Conservation (phyloP, 2,797 vertebrate species). For the Melanotaenia boesemani region DNA sequence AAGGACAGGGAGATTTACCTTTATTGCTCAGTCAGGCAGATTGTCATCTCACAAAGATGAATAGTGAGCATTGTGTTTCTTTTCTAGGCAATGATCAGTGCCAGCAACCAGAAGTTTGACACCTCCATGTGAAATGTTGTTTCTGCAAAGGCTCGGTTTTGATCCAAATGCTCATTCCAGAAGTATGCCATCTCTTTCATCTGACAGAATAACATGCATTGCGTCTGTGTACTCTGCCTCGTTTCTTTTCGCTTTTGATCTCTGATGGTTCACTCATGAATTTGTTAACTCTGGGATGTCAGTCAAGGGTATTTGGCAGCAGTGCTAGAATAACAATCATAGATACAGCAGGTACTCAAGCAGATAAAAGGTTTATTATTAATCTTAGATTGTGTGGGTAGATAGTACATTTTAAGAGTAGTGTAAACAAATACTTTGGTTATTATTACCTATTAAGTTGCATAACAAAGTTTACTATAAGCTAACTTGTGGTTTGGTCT, state of each 20-base stretch:
- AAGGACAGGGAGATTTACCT: conserved; percentile 68
- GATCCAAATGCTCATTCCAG: conserved; percentile 65
- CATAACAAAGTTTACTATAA: background rate
- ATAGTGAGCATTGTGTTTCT: conserved; percentile 78
- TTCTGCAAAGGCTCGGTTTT: conserved; percentile 70
- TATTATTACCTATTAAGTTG: conserved; percentile 37
- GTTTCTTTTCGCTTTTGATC: conserved; percentile 66
- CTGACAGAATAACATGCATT: conserved; percentile 61
- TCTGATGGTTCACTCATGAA: conserved; percentile 55
- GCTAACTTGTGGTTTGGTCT: background rate
- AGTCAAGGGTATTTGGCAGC: conserved; percentile 64
- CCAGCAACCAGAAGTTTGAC: conserved; percentile 64
- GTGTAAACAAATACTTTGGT: conserved; percentile 37
- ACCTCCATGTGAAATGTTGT: conserved; percentile 68
- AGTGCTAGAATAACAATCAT: conserved; percentile 64
- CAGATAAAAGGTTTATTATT: conserved; percentile 63
- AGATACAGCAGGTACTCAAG: conserved; percentile 45
- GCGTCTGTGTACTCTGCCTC: conserved; percentile 54
- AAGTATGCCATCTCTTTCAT: conserved; percentile 66
- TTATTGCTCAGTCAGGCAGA: conserved; percentile 76
- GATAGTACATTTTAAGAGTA: conserved; percentile 36
- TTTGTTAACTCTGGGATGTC: conserved; percentile 60
- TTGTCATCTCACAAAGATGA: conserved; percentile 77
- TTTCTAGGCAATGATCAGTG: conserved; percentile 47
- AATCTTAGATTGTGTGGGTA: conserved; percentile 42